Conservation (phyloP, 2,113 vertebrate species). For the Scophthalmus maximus region DNA sequence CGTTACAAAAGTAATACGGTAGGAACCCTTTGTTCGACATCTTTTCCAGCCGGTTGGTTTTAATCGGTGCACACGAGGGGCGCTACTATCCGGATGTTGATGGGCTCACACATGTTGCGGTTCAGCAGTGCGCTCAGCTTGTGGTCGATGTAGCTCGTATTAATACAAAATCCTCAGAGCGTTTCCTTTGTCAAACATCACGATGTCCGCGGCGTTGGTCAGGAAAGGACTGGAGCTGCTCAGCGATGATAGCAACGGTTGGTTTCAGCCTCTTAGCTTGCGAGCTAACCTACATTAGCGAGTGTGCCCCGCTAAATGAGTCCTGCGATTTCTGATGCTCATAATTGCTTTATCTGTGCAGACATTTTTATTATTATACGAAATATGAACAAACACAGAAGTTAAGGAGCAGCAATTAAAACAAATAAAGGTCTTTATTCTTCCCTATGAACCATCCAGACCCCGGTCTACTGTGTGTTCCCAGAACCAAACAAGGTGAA, state of each 20-base stretch:
- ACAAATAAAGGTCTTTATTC: no score
- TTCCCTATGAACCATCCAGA: no score
- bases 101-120: slow-evolving; percentile 8
- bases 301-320: background rate
- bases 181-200: background rate
- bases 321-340: no score
- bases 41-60: slow-evolving; percentile 21
- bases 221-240: slow-evolving; percentile 74
- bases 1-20: no score
- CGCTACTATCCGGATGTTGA: slow-evolving; percentile 53
- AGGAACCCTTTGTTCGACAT: slow-evolving; percentile 13
- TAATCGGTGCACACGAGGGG: background rate
- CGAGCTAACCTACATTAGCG: background rate
- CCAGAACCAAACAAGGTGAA: no score
- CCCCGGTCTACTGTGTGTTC: no score
- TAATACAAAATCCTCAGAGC: background rate
- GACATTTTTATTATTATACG: background rate
- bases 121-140: background rate
- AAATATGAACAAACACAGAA: no score
- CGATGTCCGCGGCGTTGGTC: slow-evolving; percentile 74
- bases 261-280: background rate
- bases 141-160: no score
- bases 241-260: slow-evolving; percentile 65
- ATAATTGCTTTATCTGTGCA: no score
- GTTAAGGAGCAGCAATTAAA: no score